These are phyloP conservation scores for Pemphigus obesinymphae DNA, from an alignment of 1,140 invertebrate genomes.

Conservation along the genomic window DNA sequence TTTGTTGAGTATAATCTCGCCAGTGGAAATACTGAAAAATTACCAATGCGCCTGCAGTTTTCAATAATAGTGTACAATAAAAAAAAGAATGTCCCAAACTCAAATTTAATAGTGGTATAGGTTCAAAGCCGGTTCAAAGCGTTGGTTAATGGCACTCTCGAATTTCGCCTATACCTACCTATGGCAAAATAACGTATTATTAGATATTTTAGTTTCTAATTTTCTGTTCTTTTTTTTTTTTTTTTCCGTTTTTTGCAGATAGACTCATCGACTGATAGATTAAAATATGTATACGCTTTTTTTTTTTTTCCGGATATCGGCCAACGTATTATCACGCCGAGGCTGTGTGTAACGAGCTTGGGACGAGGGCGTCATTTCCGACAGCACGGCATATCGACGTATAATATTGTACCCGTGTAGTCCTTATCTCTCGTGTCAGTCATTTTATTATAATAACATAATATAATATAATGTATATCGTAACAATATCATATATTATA, in stretches of 20 bases:
- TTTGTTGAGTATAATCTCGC: too few relatives aligned
- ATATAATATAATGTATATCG: neutral
- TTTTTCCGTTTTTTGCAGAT: conserved; percentile 30
- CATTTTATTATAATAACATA: neutral
- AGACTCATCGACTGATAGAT: conserved; percentile 37
- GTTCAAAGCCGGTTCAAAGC: too few relatives aligned
- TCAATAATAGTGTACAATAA: too few relatives aligned
- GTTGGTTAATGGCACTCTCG: too few relatives aligned
- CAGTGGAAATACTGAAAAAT: too few relatives aligned
- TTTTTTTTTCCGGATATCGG: neutral
- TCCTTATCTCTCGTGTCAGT: neutral
- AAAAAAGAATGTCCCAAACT: too few relatives aligned
- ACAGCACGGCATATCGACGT: neutral
- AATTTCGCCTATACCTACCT: too few relatives aligned
- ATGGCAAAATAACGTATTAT: too few relatives aligned
- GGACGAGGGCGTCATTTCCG: conserved; percentile 9
- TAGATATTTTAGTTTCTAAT: too few relatives aligned
- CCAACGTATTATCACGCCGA: neutral
- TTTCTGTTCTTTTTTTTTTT: neutral
- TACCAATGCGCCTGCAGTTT: too few relatives aligned
- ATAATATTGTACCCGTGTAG: neutral
- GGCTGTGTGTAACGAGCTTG: neutral
- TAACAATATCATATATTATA: neutral
- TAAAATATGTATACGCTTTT: conserved; percentile 24
- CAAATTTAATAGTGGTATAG: too few relatives aligned